These are phyloP conservation scores for Acleris laterana DNA, from an alignment of 2,888 invertebrate genomes.

Conservation along the genomic window DNA sequence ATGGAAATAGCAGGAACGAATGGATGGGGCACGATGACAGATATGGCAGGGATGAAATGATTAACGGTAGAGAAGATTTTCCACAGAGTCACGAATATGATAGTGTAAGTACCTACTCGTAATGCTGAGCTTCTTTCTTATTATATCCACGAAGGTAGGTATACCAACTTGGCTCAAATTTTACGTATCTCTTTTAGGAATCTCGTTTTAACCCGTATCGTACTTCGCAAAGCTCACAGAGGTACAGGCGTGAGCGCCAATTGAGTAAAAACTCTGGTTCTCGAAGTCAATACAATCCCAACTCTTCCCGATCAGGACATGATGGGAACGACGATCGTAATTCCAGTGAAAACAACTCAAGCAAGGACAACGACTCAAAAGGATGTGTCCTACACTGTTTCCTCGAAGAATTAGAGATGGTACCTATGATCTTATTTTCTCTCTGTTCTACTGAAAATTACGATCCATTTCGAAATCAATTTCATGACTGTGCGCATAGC, in stretches of 20 bases:
- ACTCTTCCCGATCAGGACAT: conserved; percentile 53
- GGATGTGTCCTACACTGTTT: conserved; percentile 88
- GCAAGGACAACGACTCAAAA: conserved; percentile 55
- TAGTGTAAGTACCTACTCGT: conserved; percentile 67
- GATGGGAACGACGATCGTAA: conserved; percentile 58
- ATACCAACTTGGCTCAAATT: background rate
- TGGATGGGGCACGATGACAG: conserved; percentile 43
- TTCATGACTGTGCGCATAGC: no score
- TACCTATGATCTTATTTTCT: conserved; percentile 51
- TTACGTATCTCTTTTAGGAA: conserved; percentile 9
- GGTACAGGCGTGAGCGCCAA: conserved; percentile 65
- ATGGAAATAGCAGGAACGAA: conserved; percentile 38
- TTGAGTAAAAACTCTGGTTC: conserved; percentile 69
- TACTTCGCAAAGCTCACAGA: conserved; percentile 52
- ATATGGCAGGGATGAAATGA: conserved; percentile 47
- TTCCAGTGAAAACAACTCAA: conserved; percentile 57
- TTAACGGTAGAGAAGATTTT: conserved; percentile 57
- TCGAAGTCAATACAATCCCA: conserved; percentile 76
- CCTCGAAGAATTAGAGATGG: conserved; percentile 88
- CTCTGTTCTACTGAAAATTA: background rate
- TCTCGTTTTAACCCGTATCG: conserved; percentile 53
- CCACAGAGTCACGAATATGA: conserved; percentile 57
- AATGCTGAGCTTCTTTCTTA: background rate
- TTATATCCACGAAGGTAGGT: background rate
- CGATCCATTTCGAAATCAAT: background rate